phyloP scores from a whole-genome alignment of 2,888 invertebrate species.

The Pseudoips prasinana region DNA sequence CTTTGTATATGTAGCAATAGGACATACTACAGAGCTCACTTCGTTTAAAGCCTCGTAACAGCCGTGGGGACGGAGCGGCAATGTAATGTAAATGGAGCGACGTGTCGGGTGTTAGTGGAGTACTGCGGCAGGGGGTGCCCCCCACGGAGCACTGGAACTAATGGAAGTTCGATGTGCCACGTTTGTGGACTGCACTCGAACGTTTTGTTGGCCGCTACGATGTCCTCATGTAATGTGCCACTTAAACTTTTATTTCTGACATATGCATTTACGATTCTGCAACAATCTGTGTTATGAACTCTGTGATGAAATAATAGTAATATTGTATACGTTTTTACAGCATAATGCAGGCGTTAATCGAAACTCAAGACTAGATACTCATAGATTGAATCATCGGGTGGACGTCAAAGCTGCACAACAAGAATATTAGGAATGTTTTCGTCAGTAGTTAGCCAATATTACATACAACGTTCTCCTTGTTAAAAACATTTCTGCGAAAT shows the following conservation, averaged over 20 bases:
- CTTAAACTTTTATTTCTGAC: slow-evolving; percentile 2
- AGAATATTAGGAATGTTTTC: too few species aligned
- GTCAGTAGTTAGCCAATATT: too few species aligned
- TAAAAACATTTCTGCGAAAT: too few species aligned
- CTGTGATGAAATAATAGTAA: too few species aligned
- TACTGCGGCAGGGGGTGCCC: slow-evolving; percentile 3
- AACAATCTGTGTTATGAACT: too few species aligned
- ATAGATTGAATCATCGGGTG: too few species aligned
- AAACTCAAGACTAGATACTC: too few species aligned
- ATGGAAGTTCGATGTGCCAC: slow-evolving; percentile 23
- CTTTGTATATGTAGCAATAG: slow-evolving; percentile 6
- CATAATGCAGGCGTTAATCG: too few species aligned
- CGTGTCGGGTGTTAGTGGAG: slow-evolving; percentile 3
- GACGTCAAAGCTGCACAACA: too few species aligned
- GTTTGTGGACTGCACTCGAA: slow-evolving; percentile 1
- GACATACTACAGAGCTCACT: slow-evolving; percentile 6
- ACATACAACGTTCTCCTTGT: too few species aligned
- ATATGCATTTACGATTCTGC: too few species aligned
- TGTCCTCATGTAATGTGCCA: slow-evolving; percentile 4
- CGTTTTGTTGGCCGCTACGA: slow-evolving; percentile 3
- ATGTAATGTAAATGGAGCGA: slow-evolving; percentile 2
- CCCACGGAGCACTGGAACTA: slow-evolving; percentile 11
- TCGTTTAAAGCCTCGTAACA: not conserved
- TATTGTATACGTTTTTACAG: too few species aligned
- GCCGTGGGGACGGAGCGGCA: slow-evolving; percentile 1